phyloP scores from a whole-genome alignment of 2,888 invertebrate genomes.

The Caenorhabditis sp. region DNA sequence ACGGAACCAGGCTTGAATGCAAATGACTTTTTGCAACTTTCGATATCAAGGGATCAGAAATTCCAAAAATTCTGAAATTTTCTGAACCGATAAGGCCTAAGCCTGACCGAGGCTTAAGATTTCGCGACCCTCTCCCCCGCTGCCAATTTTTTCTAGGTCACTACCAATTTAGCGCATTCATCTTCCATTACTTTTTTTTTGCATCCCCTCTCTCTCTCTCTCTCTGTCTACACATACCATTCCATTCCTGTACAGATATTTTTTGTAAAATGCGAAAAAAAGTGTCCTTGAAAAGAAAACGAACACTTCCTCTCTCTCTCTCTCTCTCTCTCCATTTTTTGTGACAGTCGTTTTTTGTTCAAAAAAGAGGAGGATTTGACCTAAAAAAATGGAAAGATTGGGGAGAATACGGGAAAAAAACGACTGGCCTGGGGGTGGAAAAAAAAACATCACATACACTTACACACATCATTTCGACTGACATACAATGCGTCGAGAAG shows the following conservation, averaged over 20 bases:
- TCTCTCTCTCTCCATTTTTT: background rate
- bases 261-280: background rate
- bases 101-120: no score
- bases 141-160: no score
- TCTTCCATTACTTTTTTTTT: background rate
- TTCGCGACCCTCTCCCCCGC: no score
- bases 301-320: background rate
- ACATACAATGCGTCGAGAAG: background rate
- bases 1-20: no score
- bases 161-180: background rate
- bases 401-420: background rate
- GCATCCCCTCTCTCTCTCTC: no score
- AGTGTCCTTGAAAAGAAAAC: background rate
- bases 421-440: background rate
- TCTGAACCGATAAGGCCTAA: no score
- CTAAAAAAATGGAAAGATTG: background rate
- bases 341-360: background rate
- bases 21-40: no score
- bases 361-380: background rate
- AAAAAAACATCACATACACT: no score
- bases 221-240: background rate
- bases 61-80: no score
- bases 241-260: background rate
- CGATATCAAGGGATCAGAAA: no score
- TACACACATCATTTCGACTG: no score